Evolutionary conservation across 2,797 vertebrate species (phyloP).

Genomic region (Scolopax bukidnonensis): DNA sequence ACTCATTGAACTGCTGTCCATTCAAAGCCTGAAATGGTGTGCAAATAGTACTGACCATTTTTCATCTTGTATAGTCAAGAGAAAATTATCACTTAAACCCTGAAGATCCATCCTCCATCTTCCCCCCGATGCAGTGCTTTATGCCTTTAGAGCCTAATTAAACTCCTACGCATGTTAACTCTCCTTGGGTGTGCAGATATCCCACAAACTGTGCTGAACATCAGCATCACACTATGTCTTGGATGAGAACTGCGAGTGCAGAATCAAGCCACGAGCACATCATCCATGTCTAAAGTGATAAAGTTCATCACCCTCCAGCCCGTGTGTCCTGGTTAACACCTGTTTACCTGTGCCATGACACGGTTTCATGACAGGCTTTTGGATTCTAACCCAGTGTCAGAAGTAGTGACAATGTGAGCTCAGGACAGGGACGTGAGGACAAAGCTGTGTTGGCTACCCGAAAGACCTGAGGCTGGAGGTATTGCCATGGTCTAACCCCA

Average conservation of each 20-base stretch:
- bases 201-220: neutral
- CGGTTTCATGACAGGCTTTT: neutral
- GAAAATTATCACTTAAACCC: neutral
- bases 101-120: neutral
- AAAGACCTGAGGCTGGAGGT: neutral
- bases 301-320: neutral
- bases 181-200: neutral
- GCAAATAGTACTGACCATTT: neutral
- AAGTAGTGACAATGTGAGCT: neutral
- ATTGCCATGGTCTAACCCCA: neutral
- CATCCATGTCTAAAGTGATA: neutral
- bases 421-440: neutral
- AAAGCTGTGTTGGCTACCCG: neutral
- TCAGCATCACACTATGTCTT: neutral
- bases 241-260: neutral
- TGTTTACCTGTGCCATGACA: neutral
- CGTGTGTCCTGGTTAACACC: neutral
- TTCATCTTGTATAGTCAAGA: neutral
- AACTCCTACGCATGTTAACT: neutral
- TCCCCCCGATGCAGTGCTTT: neutral
- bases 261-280: neutral
- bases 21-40: neutral
- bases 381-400: neutral
- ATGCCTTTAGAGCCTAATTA: neutral
- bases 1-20: neutral